These are phyloP conservation scores for Phylloscopus trochilus DNA, from an alignment of 2,113 vertebrate genomes.

Conservation along the genomic window DNA sequence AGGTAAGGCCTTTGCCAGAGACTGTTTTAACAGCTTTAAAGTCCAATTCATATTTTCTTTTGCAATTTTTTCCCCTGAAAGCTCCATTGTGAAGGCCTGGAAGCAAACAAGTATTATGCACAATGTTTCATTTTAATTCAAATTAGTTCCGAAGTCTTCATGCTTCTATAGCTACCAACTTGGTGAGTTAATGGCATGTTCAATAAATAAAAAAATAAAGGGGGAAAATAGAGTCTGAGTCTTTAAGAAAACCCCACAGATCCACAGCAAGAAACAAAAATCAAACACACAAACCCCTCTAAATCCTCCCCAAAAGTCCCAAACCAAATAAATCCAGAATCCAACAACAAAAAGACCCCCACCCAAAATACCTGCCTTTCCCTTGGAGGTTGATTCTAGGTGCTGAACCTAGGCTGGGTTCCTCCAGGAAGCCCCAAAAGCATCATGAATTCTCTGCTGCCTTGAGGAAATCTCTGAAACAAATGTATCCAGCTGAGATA, in stretches of 20 bases:
- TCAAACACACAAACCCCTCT: neutral
- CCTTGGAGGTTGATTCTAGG: neutral
- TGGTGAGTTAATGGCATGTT: neutral
- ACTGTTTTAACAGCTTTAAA: neutral
- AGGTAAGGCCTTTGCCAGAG: neutral
- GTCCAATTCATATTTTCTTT: neutral
- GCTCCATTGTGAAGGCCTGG: neutral
- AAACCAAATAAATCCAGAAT: neutral
- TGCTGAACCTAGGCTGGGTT: neutral
- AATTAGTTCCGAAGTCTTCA: neutral
- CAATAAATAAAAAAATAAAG: neutral
- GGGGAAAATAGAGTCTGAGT: neutral
- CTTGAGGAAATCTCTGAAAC: neutral
- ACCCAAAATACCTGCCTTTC: neutral
- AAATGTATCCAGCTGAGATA: neutral
- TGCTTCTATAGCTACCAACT: neutral
- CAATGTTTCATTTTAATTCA: slow-evolving; percentile 25
- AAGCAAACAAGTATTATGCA: neutral
- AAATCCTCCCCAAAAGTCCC: neutral
- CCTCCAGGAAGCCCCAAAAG: neutral
- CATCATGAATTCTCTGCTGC: neutral
- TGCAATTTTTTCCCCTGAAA: neutral
- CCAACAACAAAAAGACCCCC: neutral
- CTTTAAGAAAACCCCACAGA: neutral
- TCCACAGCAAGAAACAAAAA: neutral